phyloP scores from a whole-genome alignment of 2,888 invertebrate species.

The Parnassius apollo region DNA sequence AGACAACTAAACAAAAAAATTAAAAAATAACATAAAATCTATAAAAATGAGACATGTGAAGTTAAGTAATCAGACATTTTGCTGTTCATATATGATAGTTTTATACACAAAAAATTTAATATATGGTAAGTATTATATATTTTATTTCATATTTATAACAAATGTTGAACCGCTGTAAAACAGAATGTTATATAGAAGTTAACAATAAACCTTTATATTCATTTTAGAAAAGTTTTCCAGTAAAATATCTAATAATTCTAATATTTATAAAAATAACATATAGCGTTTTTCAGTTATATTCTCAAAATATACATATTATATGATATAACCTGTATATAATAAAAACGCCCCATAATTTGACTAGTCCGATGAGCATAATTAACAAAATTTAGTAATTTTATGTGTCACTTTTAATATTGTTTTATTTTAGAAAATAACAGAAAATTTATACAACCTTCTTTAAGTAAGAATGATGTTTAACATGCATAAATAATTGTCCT shows the following conservation, averaged over 20 bases:
- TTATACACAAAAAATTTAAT: slow-evolving; percentile 2
- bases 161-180: neutral
- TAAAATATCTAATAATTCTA: slow-evolving; percentile 5
- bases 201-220: neutral
- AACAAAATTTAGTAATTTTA: neutral
- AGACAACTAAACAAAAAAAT: slow-evolving; percentile 15
- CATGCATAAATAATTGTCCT: neutral
- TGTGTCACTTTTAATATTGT: neutral
- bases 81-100: slow-evolving; percentile 3
- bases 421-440: slow-evolving; percentile 2
- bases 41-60: slow-evolving; percentile 16
- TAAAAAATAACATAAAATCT: slow-evolving; percentile 9
- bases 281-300: slow-evolving; percentile 56
- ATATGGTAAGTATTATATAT: slow-evolving; percentile 4
- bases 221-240: slow-evolving; percentile 15
- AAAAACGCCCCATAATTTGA: slow-evolving; percentile 48
- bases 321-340: slow-evolving; percentile 12
- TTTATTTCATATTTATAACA: neutral
- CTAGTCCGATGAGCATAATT: slow-evolving; percentile 63
- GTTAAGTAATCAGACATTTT: slow-evolving; percentile 6
- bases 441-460: neutral
- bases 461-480: neutral
- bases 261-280: slow-evolving; percentile 29
- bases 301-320: slow-evolving; percentile 21
- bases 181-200: neutral